Base-by-base conservation (phyloP, 2,888 invertebrate genomes). In the Yponomeuta cagnagella region DNA sequence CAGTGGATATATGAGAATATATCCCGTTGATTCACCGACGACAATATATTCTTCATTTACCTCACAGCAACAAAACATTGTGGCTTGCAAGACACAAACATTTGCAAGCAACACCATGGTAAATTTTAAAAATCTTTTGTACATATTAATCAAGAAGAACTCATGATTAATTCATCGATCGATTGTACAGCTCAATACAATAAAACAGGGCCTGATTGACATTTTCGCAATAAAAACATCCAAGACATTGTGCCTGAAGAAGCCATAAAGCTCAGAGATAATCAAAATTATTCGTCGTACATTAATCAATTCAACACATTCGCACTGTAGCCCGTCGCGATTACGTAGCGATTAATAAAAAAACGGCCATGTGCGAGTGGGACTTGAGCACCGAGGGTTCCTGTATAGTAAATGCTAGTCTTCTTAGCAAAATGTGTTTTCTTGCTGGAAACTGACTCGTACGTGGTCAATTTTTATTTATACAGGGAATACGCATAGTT, bases 291-390 rank as follows among this genome's bases (percentile, higher is more conserved):
- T 85, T 85, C 83, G 78, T 78, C 78, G 75, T 76, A 81, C 86
- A 89, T 89, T 89, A 89, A 90, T 90, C 89, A 89, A 83, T 84
- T 88, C 86, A 88, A 84, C 87, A 86, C 88, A 85, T 89, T 87
- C 82, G 81, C 82, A 79, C 83, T 78, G 79, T 76, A 79, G 78
- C 79, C 52, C 80, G 78, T 81, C 81, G 79, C 83, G 85, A 86
- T 87, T 86, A 83, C 85, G 43, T 72, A 70, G 79, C 83, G 82
- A 85, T 85, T 84, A 83, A 85, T 84, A 80, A 81, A 85, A 58
- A 5, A 81, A 85, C 43, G 43, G 43, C 43, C 1, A 43, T 9
- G 43, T 43, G 43, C 33, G 8, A 43, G 43, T 43, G 1, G 43
- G 43, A 43, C 8, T 43, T 6, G 43, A 3, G 43, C 9, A 43